Evolutionary conservation across 2,888 invertebrate genomes (phyloP), one percentile per base, ranked within the genome.

Genomic region (Campaea margaritaria): DNA sequence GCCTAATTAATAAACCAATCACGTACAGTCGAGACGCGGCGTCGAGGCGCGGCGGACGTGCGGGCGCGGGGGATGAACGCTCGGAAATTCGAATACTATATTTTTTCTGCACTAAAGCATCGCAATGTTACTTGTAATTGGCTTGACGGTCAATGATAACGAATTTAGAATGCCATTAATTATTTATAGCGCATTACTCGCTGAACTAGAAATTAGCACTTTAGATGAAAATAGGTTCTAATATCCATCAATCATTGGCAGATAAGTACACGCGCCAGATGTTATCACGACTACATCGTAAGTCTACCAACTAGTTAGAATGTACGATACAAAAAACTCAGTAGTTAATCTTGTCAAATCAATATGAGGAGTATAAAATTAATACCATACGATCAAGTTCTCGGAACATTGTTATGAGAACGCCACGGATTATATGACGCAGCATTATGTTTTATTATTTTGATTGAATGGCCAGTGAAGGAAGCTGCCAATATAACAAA

Each of bases 1-100:
- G 91, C 88, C 90, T 92, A 92, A 92, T 92, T 92, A 91, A 91
- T 91, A 92, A 92, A 90, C 92, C 92, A 92, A 92, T 92, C 92
- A 92, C 92, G 92, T 91, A 90, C 91, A 89, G 85, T 87, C 88
- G 90, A 87, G 92, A 89, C 91, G 90, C 91, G 91, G 90, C 89
- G 85, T 82, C 86, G 88, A 87, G 87, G 91, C 82, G 91, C 91
- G 91, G 86, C 89, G 89, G 90, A 87, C 90, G 91, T 86, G 92
- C 89, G 91, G 89, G 88, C 85, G 86, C 86, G 88, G 90, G 90
- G 91, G 90, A 89, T 91, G 91, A 89, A 87, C 85, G 90, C 77
- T 89, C 79, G 84, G 89, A 91, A 85, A 91, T 91, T 91, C 91
- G 91, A 87, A 90, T 89, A 87, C 82, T 87, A 89, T 89, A 85